Evolutionary conservation across 2,888 invertebrate genomes (phyloP), one percentile per base, ranked within the genome.

Genomic region (Monopis laevigella): DNA sequence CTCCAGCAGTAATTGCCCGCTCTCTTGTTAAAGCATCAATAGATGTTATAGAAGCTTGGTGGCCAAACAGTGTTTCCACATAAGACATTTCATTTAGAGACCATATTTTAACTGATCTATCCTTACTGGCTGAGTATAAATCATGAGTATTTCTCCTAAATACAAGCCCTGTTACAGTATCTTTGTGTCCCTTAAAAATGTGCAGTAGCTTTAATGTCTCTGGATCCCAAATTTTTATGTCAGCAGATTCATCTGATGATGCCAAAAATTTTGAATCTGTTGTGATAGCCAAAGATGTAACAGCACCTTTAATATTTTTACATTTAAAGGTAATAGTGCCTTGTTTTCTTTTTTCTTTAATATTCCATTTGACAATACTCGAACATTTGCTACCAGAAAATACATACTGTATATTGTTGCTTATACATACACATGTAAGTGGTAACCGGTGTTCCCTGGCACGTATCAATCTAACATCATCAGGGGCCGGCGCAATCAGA

Each of bases 51-150:
- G 84, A 82, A 53, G 90, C 89, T 66, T 96, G 93, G 70, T 99
- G 98, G 2, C 98, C 98, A 81, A 93, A 92, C 82, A 98, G 78
- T 40, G 94, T 93, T 77, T 98, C 98, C 7, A 97, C 91, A 69
- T 96, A 98, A 2, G 92, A 89, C 93, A 96, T 92, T 66, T 98
- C 97, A 74, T 95, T 93, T 41, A 98, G 75, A 49, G 93, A 93
- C 98, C 98, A 99, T 43, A 96, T 89, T 83, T 96, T 95, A 0
- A 97, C 89, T 11, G 90, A 87, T 49, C 89, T 82, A 61, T 93
- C 93, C 62, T 85, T 85, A 45, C 90, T 88, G 2, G 86, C 86
- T 0, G 92, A 89, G 61, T 90, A 98, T 44, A 98, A 77, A 40
- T 91, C 89, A 69, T 95, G 93, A 2, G 92, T 88, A 49, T 90